Conservation (phyloP, 2,888 invertebrate genomes). For the Marasmarcha lunaedactyla region DNA sequence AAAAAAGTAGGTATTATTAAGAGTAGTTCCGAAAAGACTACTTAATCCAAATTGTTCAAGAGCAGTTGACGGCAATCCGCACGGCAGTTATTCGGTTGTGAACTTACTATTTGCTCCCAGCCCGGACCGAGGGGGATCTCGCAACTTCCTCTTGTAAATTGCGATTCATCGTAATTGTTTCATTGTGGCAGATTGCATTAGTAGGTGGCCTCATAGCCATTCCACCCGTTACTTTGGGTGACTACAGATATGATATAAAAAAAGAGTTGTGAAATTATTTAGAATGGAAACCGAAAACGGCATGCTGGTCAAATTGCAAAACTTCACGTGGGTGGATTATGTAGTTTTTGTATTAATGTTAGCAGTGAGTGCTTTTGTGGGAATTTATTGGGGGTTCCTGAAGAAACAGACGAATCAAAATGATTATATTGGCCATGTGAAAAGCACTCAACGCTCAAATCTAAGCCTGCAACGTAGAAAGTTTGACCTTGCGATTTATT, state of each 20-base stretch:
- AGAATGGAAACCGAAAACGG: constrained; percentile 53
- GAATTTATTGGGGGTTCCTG: constrained; percentile 85
- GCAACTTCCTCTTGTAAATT: constrained; percentile 69
- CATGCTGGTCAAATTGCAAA: constrained; percentile 67
- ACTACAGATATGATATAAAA: constrained; percentile 17
- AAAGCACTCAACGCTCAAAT: no score
- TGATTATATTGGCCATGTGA: constrained; percentile 83
- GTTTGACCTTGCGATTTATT: no score
- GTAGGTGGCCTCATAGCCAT: constrained; percentile 25
- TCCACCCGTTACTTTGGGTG: constrained; percentile 31
- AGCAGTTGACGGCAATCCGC: no score
- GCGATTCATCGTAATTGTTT: constrained; percentile 70
- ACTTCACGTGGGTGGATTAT: constrained; percentile 82
- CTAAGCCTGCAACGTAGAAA: no score
- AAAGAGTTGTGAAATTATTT: constrained; percentile 10
- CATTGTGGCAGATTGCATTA: constrained; percentile 61
- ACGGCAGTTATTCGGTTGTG: no score
- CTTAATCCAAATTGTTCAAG: no score
- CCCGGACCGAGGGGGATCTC: constrained; percentile 45
- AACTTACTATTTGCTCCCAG: no score
- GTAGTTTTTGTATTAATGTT: constrained; percentile 83
- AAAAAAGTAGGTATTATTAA: no score
- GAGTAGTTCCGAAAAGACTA: no score
- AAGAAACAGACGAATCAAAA: constrained; percentile 73
- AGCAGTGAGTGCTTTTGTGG: constrained; percentile 80